Evolutionary conservation across 2,888 invertebrate genomes (phyloP), one percentile per base, ranked within the genome.

Genomic region (Ophion slaviceki): DNA sequence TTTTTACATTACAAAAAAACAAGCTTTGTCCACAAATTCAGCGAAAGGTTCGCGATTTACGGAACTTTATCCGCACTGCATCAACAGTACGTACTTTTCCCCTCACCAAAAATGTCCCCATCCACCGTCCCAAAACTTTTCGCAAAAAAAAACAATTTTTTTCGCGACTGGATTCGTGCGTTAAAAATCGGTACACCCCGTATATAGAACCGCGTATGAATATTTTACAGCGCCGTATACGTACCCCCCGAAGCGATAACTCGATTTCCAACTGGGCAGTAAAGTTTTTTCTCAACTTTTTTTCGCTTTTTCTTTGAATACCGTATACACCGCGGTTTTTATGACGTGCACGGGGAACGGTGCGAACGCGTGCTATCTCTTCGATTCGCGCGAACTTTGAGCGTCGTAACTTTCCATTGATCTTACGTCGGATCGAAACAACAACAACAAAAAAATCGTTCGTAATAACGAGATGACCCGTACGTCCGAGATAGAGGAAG

Each of bases 371-470:
- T 20, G 36, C 40, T 40, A 40, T 67, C 40, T 45, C 40, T 40
- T 40, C 57, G 6, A 57, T 8, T n/a, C 66, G 67, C 47, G 36
- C 20, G 40, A 74, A 74, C 61, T 74, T 45, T 74, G 74, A 59
- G 61, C 61, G 74, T 45, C 74, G 61, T 24, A 45, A 45, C 74
- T 74, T 61, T 61, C 24, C 61, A 74, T 61, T 8, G 40, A 74
- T 74, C 40, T 72, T 24, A 24, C 14, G 20, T 40, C 28, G 20
- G 11, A 72, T 53, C 5, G 53, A 53, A 53, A 72, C 6, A 28
- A 32, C 32, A 47, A 47, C 2, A 74, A 59, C 2, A 61, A 45
- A 61, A 45, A 72, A 59, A 32, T 57, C 28, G 36, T 53, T 17
- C 14, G 17, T 17, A 72, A 72, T 59, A 72, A 72, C 32, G 28